Evolutionary conservation across 2,113 vertebrate genomes (phyloP).

Genomic region (Cacatua alba): DNA sequence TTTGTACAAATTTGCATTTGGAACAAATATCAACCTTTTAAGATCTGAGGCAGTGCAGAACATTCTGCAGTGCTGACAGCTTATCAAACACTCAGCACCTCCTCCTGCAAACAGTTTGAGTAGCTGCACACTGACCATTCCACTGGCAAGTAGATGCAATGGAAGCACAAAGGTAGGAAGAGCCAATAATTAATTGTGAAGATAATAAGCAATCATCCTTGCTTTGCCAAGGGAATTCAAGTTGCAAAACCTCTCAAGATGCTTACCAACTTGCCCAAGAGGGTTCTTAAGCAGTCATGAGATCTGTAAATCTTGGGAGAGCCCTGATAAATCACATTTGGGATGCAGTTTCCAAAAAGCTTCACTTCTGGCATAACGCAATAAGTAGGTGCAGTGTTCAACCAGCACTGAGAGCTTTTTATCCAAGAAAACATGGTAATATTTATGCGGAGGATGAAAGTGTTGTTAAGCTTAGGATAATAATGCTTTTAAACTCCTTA

Average conservation of each 20-base stretch:
- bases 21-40: background rate
- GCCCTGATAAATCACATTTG: background rate
- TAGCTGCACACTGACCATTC: background rate
- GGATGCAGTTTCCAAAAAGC: constrained; percentile 1
- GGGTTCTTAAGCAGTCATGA: background rate
- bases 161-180: background rate
- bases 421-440: constrained; percentile 24
- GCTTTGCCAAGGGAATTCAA: background rate
- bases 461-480: background rate
- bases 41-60: background rate
- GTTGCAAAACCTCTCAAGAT: background rate
- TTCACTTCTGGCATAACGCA: background rate
- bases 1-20: constrained; percentile 27
- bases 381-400: background rate
- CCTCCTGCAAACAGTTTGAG: background rate
- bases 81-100: background rate
- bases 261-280: background rate
- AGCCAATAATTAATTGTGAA: background rate
- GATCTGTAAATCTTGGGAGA: background rate
- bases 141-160: background rate
- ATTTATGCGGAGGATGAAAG: constrained; percentile 32
- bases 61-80: background rate
- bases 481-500: constrained; percentile 45
- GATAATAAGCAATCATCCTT: background rate
- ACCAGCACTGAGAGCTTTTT: background rate